Base-by-base conservation (phyloP, 2,888 invertebrate species). In the Agrotis exclamationis region DNA sequence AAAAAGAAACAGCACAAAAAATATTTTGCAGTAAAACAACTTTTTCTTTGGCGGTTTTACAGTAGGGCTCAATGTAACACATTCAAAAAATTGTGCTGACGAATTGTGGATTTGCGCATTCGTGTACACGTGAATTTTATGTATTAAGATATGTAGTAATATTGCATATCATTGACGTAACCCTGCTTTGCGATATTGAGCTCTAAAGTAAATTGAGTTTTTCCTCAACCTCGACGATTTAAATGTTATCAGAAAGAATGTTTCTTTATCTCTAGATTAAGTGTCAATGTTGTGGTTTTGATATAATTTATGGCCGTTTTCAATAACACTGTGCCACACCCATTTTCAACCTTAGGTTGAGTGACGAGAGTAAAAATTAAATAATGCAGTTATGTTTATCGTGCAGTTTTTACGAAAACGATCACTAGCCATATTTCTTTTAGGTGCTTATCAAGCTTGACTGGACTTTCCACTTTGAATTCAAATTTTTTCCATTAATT, bases 211-310 rank as follows among this genome's bases (percentile, higher is more conserved):
- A 1, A 7, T 33, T 33, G 7, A 7, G 7, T 33, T 33, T 39
- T 39, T 39, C 39, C 39, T 39, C 39, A 2, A 2, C 39, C 39
- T 39, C 9, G 39, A 39, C 39, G 9, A 39, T 39, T 39, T 39
- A 62, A 48, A 44, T 56, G 28, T 39, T 68, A 33, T 62, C 63
- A 24, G 14, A 24, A 45, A 50, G 7, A 50, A 67, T 67, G 33
- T 76, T 53, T 60, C 6, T 50, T 44, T 76, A 76, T 74, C 70
- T 60, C n/a, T 60, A 56, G 59, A 60, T 70, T 39, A 9, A 22
- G 22, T 75, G 56, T 39, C 69, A 69, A 57, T 76, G 65, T 53
- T n/a, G 33, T 65, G 54, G 68, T 54, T 54, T 65, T 69, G 67
- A 47, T n/a, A 44, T 39, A 11, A 18, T 14, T 7, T 47, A 14